Evolutionary conservation across 1,140 invertebrate species (phyloP).

Genomic region (Meloidogyne exigua): DNA sequence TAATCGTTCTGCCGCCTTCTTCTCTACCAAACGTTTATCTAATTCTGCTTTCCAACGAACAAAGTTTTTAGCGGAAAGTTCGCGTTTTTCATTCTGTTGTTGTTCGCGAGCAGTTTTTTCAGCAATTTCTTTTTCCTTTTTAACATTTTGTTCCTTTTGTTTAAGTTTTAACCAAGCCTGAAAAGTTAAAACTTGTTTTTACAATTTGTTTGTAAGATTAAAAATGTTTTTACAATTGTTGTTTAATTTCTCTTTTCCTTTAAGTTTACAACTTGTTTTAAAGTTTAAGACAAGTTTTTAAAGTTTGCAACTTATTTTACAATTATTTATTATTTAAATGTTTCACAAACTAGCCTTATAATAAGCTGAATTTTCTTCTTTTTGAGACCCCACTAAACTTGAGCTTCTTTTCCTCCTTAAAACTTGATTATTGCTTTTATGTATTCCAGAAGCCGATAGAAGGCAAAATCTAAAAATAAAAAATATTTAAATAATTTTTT

Average conservation of each 20-base stretch:
- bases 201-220: not conserved
- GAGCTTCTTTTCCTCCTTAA: not conserved
- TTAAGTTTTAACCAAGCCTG: slow-evolving; percentile 12
- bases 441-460: slow-evolving; percentile 4
- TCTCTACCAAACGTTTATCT: not conserved
- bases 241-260: not conserved
- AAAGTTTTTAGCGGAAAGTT: slow-evolving; percentile 12
- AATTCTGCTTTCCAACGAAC: slow-evolving; percentile 15
- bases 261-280: too few species aligned
- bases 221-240: not conserved
- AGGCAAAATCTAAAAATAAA: not conserved
- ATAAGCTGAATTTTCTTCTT: not conserved
- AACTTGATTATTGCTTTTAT: not conserved
- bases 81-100: not conserved
- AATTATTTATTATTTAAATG: not conserved
- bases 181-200: not conserved
- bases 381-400: not conserved
- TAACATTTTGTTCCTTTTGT: not conserved
- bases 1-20: not conserved
- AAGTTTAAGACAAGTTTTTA: too few species aligned
- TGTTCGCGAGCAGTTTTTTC: not conserved
- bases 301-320: not conserved
- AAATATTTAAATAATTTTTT: not conserved
- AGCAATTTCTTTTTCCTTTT: slow-evolving; percentile 3
- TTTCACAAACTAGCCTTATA: not conserved